Base-by-base conservation (phyloP, 2,113 vertebrate genomes). In the Larimichthys crocea region DNA sequence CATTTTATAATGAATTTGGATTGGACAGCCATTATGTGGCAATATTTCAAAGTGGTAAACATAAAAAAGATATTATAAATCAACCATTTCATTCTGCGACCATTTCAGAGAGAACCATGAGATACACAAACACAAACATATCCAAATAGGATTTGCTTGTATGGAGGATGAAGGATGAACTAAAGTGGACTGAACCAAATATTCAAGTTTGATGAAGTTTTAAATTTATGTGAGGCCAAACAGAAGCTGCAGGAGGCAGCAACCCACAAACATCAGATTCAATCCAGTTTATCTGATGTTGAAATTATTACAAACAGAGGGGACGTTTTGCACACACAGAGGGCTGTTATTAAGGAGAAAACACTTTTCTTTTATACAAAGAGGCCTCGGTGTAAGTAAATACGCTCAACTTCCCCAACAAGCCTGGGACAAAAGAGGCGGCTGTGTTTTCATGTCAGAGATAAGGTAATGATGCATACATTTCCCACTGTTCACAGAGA, bases 401-500 rank as follows among this genome's bases (percentile, higher is more conserved):
- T 15, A 55, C 69, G 15, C 62, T 56, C 11, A 11, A 24, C 35
- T 59, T 71, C 63, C n/a, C 67, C 2, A n/a, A 69, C 67, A 52
- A 55, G 55, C 57, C 2, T 4, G 3, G 3, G 50, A 74, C 19
- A 75, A 65, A 76, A 56, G 73, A 68, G 19, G 42, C 15, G 63
- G n/a, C 24, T 22, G 61, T 73, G 80, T 64, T 76, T 79, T 62
- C 60, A 65, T 74, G 79, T 78, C 74, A 68, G 56, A 29, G 48
- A 83, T 67, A 86, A 79, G 61, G 14, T 76, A 86, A 71, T 20
- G 50, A 79, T 50, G 82, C 66, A 46, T 14, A 26, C 24, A 42
- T 72, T 81, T 78, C 69, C 8, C n/a, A 17, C 65, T 69, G 76
- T 65, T 84, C 11, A 3, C 48, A 52, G 4, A 60, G 20, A 59